Evolutionary conservation across 1,140 invertebrate genomes (phyloP), one percentile per base, ranked within the genome.

Genomic region (Zophobas atratus): DNA sequence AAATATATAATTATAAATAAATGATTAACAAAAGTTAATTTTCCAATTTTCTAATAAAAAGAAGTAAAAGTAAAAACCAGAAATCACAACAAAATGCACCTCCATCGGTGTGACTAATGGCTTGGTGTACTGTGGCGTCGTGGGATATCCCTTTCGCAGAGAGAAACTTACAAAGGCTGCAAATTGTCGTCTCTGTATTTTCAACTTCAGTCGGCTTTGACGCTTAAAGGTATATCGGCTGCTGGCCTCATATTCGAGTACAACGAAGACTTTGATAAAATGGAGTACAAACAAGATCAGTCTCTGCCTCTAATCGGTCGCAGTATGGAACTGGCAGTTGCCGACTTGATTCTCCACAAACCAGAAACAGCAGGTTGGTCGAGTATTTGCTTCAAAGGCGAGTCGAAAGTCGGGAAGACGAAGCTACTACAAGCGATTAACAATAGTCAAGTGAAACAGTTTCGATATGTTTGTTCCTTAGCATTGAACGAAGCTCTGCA

Each of bases 61-160:
- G 20, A 20, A 20, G 20, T 20, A 20, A 20, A 20, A 20, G 20
- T 20, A 20, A 20, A 20, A 20, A 20, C 20, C 20, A 20, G 20
- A 20, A 20, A 20, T 20, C 20, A 20, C 20, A 20, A 20, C 20
- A 20, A 20, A 20, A 20, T 20, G 20, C 41, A 89, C 92, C 0
- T 91, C 92, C 0, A 88, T 92, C 57, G 92, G 91, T 1, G 89
- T 94, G 0, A 93, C 92, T 0, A 81, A 82, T 57, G 89, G 89
- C 1, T 87, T 90, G 81, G 91, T 91, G 0, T 94, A 94, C 82
- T 94, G 93, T 82, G 93, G 93, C 5, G 92, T 94, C 0, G 89
- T 94, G 8, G 93, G 93, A 1, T 93, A 94, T 84, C 89, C 90
- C 36, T 86, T 91, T 34, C 84, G 93, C 79, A 89, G 92, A 82